These are phyloP conservation scores for Eupithecia exiguata DNA, from an alignment of 2,888 invertebrate species.

Conservation along the genomic window DNA sequence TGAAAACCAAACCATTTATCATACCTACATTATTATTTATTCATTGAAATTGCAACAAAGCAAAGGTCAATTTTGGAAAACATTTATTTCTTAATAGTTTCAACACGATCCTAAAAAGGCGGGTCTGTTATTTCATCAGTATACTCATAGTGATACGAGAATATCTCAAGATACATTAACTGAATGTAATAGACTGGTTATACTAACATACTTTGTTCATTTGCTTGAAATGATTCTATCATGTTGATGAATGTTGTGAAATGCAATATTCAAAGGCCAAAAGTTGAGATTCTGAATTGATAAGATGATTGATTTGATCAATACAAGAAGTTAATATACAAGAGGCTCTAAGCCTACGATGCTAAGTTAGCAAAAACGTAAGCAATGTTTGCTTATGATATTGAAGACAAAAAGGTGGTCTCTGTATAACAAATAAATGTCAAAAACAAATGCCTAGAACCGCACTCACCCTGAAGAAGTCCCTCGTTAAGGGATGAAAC, in stretches of 20 bases:
- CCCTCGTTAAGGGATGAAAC: too few species aligned
- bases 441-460: too few species aligned
- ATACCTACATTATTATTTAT: constrained; percentile 16
- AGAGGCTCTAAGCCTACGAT: neutral
- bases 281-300: neutral
- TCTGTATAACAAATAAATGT: too few species aligned
- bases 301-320: neutral
- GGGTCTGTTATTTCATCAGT: constrained; percentile 14
- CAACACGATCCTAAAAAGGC: constrained; percentile 31
- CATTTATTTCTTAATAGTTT: constrained; percentile 37
- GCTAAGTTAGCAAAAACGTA: neutral
- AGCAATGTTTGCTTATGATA: neutral
- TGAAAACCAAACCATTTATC: constrained; percentile 14
- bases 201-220: neutral
- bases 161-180: constrained; percentile 12
- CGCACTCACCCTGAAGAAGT: too few species aligned
- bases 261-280: constrained; percentile 1
- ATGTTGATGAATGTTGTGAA: neutral
- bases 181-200: constrained; percentile 2
- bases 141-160: too few species aligned
- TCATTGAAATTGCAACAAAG: constrained; percentile 30
- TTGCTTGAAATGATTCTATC: neutral
- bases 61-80: constrained; percentile 41
- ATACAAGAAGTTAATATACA: neutral
- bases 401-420: neutral